Percentiles rank a stretch among this genome's conserved stretches.
phyloP scores from a whole-genome alignment of 2,888 invertebrate genomes.

The Pristionchus arcanus region DNA sequence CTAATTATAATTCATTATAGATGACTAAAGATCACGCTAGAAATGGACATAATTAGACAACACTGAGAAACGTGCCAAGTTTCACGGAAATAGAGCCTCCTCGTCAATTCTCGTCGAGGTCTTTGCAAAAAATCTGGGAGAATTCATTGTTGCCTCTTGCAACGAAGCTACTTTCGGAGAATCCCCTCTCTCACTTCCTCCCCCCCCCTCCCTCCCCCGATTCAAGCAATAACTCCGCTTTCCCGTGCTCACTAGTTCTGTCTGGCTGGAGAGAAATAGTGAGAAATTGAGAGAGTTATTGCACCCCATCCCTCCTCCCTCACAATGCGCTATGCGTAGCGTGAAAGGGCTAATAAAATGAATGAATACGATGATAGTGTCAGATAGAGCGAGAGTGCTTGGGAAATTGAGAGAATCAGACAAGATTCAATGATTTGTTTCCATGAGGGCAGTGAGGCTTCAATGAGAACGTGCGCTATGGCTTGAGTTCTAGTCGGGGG shows the following conservation, averaged over 20 bases:
- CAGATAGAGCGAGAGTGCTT: too few relatives aligned
- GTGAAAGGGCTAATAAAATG: background rate
- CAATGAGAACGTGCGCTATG: too few relatives aligned
- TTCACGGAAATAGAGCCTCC: background rate
- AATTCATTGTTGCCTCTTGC: background rate
- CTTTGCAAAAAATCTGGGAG: background rate
- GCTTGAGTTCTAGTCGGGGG: too few relatives aligned
- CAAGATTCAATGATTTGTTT: too few relatives aligned
- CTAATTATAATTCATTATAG: too few relatives aligned
- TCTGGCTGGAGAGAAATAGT: background rate
- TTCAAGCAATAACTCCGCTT: background rate
- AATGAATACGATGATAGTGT: background rate
- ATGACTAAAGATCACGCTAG: too few relatives aligned
- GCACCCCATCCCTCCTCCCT: background rate
- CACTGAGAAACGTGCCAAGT: background rate
- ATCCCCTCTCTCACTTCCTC: background rate
- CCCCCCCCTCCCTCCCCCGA: background rate
- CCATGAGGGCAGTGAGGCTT: too few relatives aligned
- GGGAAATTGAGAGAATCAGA: too few relatives aligned
- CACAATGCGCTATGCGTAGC: background rate
- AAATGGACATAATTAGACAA: background rate
- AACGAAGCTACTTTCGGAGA: background rate
- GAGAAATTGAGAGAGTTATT: background rate
- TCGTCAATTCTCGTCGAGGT: background rate
- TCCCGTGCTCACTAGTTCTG: background rate